Conservation (phyloP, 1,140 invertebrate genomes). For the Latrodectus geometricus region DNA sequence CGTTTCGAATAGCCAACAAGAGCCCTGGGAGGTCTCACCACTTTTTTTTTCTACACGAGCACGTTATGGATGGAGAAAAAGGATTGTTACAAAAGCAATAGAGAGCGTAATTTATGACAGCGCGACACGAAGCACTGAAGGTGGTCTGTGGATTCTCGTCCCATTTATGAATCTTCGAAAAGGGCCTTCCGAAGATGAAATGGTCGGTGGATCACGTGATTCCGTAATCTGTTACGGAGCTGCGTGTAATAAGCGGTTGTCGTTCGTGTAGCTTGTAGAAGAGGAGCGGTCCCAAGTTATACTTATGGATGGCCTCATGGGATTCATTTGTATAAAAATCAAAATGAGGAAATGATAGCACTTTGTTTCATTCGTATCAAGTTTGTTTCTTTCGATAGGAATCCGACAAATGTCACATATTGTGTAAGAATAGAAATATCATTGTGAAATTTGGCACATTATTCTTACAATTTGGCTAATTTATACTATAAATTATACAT, state of each 20-base stretch:
- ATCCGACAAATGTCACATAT: too few relatives aligned
- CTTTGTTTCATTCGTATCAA: not conserved
- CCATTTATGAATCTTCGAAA: not conserved
- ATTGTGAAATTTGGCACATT: too few relatives aligned
- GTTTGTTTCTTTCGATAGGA: too few relatives aligned
- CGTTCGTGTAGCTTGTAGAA: not conserved
- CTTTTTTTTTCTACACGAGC: not conserved
- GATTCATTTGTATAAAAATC: not conserved
- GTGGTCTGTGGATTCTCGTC: not conserved
- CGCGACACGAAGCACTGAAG: slow-evolving; percentile 16
- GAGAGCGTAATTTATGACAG: slow-evolving; percentile 42
- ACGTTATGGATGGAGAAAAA: slow-evolving; percentile 7
- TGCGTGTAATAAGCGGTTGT: slow-evolving; percentile 41
- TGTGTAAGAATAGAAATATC: too few relatives aligned
- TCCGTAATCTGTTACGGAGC: not conserved
- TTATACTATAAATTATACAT: too few relatives aligned
- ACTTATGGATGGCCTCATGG: not conserved
- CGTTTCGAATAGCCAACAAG: not conserved
- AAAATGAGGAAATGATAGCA: not conserved
- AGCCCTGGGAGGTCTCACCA: slow-evolving; percentile 28
- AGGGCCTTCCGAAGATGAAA: slow-evolving; percentile 11
- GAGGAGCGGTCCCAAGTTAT: not conserved
- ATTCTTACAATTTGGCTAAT: too few relatives aligned
- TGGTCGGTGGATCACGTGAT: not conserved
- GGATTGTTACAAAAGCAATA: slow-evolving; percentile 25